A percentile compares a stretch with the other conserved stretches of the same genome.
Conservation (phyloP, 2,797 vertebrate genomes). For the Pelodytes ibericus region DNA sequence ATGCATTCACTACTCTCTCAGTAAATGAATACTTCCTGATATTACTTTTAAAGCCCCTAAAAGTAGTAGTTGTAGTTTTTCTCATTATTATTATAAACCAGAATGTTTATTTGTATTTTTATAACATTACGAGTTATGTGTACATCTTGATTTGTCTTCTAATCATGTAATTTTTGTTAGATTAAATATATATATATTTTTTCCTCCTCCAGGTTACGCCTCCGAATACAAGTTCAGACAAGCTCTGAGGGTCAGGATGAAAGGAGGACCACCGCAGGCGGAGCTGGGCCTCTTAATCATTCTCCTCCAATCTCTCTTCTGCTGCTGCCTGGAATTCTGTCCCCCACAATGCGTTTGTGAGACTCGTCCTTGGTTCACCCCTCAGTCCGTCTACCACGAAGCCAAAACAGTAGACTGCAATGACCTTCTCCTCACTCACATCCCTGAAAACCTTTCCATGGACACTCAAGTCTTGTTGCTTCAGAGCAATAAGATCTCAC, state of each 20-base stretch:
- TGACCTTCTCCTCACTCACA: constrained; percentile 74
- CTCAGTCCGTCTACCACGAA: constrained; percentile 81
- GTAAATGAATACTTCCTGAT: too few relatives aligned
- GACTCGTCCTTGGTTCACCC: constrained; percentile 83
- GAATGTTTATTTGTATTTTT: too few relatives aligned
- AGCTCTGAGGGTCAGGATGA: neutral
- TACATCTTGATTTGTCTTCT: too few relatives aligned
- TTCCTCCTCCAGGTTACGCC: neutral
- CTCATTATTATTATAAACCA: too few relatives aligned
- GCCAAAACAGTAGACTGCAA: constrained; percentile 82
- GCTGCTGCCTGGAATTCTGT: constrained; percentile 58
- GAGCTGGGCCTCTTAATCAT: neutral
- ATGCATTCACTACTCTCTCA: too few relatives aligned
- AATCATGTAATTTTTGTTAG: too few relatives aligned
- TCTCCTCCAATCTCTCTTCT: neutral
- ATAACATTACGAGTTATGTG: too few relatives aligned
- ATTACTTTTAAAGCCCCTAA: too few relatives aligned
- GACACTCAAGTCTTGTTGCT: constrained; percentile 82
- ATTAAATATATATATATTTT: too few relatives aligned
- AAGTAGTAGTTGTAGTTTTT: too few relatives aligned
- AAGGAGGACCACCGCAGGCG: neutral
- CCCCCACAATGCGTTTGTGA: constrained; percentile 83
- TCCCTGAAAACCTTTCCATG: constrained; percentile 72
- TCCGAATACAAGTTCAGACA: neutral
- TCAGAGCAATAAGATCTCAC: constrained; percentile 84